These are phyloP conservation scores for Pogonophryne albipinna DNA, from an alignment of 2,797 vertebrate genomes.

Conservation along the genomic window DNA sequence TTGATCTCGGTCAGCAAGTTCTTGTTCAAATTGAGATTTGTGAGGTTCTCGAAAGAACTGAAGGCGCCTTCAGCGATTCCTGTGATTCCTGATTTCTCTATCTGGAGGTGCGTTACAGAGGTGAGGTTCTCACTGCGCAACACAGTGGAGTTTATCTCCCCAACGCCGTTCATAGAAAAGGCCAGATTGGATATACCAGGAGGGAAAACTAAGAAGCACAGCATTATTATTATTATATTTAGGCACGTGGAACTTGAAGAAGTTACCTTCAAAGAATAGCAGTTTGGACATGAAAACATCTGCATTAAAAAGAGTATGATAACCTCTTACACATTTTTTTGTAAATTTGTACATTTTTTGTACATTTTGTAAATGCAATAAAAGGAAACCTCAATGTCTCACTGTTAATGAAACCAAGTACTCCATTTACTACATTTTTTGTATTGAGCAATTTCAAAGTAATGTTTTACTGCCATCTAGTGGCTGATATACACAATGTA, in stretches of 20 bases:
- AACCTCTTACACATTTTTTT: too few relatives aligned
- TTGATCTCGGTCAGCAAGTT: conserved; percentile 71
- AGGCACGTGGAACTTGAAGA: not conserved
- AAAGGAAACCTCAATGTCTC: not conserved
- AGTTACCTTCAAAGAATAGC: not conserved
- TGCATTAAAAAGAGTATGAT: not conserved
- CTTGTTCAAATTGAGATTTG: conserved; percentile 62
- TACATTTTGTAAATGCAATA: not conserved
- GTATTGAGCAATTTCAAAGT: not conserved
- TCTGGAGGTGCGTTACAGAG: conserved; percentile 76
- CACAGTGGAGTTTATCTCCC: conserved; percentile 71
- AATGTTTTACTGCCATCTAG: conserved; percentile 9
- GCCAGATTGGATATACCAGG: conserved; percentile 66
- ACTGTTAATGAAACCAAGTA: not conserved
- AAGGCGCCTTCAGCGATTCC: conserved; percentile 71
- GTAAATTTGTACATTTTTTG: too few relatives aligned
- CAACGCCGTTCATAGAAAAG: conserved; percentile 52
- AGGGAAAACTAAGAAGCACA: conserved; percentile 60
- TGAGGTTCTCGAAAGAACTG: conserved; percentile 70
- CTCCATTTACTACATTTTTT: too few relatives aligned
- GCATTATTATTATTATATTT: not conserved
- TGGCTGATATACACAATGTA: not conserved
- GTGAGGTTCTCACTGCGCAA: conserved; percentile 72
- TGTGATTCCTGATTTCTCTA: conserved; percentile 64
- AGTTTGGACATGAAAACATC: not conserved